A percentile compares a stretch with the other conserved stretches of the same genome.
Evolutionary conservation across 2,113 vertebrate species (phyloP).

Genomic region (Barnardius zonarius): DNA sequence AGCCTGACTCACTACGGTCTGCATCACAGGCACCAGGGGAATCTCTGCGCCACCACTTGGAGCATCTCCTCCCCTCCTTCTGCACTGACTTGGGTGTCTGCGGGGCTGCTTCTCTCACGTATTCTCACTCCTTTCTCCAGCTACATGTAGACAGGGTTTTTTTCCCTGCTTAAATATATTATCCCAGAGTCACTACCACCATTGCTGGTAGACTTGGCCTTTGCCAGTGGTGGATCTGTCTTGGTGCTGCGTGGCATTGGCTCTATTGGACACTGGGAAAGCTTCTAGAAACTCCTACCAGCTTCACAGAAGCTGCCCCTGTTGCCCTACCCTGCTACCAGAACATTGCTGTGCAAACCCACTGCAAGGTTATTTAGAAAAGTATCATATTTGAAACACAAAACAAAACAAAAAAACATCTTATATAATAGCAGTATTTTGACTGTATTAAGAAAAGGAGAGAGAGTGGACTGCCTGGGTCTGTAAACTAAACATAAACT

Average conservation of each 20-base stretch:
- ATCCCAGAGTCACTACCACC: too few species aligned
- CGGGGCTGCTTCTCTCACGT: too few species aligned
- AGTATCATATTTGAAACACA: not conserved
- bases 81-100: too few species aligned
- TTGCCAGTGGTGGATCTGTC: too few species aligned
- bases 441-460: not conserved
- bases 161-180: too few species aligned
- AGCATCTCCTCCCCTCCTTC: too few species aligned
- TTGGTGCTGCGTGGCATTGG: not conserved
- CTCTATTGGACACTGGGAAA: not conserved
- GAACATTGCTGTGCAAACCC: not conserved
- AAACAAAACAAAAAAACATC: fast-evolving
- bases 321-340: not conserved
- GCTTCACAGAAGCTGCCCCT: not conserved
- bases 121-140: too few species aligned
- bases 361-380: not conserved
- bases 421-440: not conserved
- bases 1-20: too few species aligned
- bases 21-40: too few species aligned
- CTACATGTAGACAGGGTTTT: too few species aligned
- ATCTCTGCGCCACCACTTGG: too few species aligned
- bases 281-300: not conserved
- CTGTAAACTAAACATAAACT: not conserved
- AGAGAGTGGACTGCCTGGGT: not conserved
- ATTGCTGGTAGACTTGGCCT: too few species aligned